Percentiles rank a stretch among this genome's conserved stretches.
These are phyloP conservation scores for Boulengeromyrus knoepffleri DNA, from an alignment of 2,113 vertebrate species.

Conservation along the genomic window DNA sequence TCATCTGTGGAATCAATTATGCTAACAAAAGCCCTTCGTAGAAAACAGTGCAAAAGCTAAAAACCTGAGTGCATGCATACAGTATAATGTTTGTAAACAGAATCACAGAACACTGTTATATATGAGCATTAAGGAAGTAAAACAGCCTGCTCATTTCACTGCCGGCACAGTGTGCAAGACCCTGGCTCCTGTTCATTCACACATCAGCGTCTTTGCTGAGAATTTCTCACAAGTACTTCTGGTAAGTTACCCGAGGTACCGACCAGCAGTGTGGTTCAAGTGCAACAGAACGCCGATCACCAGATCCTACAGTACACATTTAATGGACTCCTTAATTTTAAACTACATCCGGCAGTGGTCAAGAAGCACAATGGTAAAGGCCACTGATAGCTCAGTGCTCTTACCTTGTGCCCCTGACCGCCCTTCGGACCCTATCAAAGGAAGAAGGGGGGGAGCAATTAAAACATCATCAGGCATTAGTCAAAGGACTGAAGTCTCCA, in stretches of 20 bases:
- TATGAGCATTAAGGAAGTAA: background rate
- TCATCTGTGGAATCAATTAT: background rate
- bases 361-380: background rate
- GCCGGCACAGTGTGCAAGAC: background rate
- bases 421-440: conserved; percentile 47
- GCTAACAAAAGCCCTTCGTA: background rate
- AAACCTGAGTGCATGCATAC: background rate
- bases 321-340: background rate
- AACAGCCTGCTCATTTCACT: background rate
- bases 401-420: conserved; percentile 53
- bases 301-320: background rate
- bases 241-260: background rate
- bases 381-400: background rate
- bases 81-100: background rate
- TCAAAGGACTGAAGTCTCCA: background rate
- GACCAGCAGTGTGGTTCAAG: background rate
- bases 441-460: background rate
- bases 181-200: background rate
- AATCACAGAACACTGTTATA: background rate
- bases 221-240: background rate
- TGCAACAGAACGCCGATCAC: background rate
- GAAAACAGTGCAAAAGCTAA: background rate
- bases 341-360: background rate
- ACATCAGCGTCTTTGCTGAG: background rate
- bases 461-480: conserved; percentile 1